phyloP scores from a whole-genome alignment of 2,888 invertebrate genomes.

The Tinea semifulvella region DNA sequence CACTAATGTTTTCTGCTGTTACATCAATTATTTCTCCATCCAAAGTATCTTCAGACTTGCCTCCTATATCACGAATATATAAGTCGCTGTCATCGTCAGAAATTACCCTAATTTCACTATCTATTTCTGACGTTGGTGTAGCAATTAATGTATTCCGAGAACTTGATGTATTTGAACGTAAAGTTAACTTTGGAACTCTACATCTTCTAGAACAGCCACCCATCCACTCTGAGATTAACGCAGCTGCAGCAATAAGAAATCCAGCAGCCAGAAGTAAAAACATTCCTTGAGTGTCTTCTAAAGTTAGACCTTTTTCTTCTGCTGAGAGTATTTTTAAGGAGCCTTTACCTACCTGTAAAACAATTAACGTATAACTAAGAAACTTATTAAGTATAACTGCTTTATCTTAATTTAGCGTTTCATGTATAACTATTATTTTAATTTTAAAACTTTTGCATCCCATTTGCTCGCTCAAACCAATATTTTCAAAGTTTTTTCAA shows the following conservation, averaged over 20 bases:
- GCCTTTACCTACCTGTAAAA: slow-evolving; percentile 49
- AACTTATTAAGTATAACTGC: too few relatives aligned
- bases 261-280: slow-evolving; percentile 78
- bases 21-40: slow-evolving; percentile 46
- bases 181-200: slow-evolving; percentile 29
- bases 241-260: slow-evolving; percentile 69
- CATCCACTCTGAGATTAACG: slow-evolving; percentile 74
- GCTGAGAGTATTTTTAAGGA: slow-evolving; percentile 48
- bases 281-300: slow-evolving; percentile 86
- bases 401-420: too few relatives aligned
- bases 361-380: too few relatives aligned
- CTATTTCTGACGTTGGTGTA: slow-evolving; percentile 24
- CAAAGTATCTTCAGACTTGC: slow-evolving; percentile 38
- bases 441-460: too few relatives aligned
- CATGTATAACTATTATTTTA: too few relatives aligned
- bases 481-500: too few relatives aligned
- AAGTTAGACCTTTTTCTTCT: slow-evolving; percentile 77
- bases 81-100: slow-evolving; percentile 27
- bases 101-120: slow-evolving; percentile 23
- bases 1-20: slow-evolving; percentile 36
- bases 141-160: slow-evolving; percentile 32
- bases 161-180: slow-evolving; percentile 22
- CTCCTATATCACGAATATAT: slow-evolving; percentile 29
- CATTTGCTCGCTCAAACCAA: too few relatives aligned
- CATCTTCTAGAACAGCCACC: slow-evolving; percentile 74